Conservation (phyloP, 2,888 invertebrate genomes). For the Druceiella hillmani region DNA sequence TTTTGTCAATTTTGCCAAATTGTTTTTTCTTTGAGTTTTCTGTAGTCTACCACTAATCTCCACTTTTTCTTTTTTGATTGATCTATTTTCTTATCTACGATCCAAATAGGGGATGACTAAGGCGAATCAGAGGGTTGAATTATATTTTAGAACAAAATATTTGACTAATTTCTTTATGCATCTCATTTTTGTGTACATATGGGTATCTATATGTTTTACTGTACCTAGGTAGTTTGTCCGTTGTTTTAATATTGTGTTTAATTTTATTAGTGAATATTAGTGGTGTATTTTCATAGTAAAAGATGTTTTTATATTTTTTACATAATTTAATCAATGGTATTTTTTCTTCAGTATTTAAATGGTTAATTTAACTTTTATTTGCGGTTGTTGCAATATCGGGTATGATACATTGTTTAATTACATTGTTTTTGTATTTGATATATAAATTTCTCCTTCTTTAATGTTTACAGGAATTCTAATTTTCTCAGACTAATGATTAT, state of each 20-base stretch:
- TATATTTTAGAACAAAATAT: constrained; percentile 18
- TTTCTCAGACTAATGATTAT: no score
- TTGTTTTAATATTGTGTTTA: constrained; percentile 22
- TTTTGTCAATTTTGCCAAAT: constrained; percentile 22
- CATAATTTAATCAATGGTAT: no score
- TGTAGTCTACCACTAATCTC: constrained; percentile 24
- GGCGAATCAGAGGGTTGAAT: constrained; percentile 22
- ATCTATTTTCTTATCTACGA: constrained; percentile 27
- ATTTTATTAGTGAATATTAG: constrained; percentile 20
- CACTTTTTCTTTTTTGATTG: constrained; percentile 20
- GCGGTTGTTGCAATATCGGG: no score
- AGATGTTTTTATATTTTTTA: no score
- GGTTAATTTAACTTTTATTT: no score
- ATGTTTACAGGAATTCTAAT: no score
- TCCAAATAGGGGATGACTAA: constrained; percentile 25
- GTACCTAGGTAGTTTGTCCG: constrained; percentile 17
- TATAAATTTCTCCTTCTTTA: no score
- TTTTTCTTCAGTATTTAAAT: no score
- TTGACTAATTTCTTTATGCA: constrained; percentile 5
- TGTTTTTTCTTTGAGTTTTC: constrained; percentile 22
- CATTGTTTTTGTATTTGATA: no score
- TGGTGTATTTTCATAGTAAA: no score
- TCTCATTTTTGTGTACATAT: constrained; percentile 3
- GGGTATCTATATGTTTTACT: constrained; percentile 23
- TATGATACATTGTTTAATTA: no score